Evolutionary conservation across 2,113 vertebrate genomes (phyloP).

Genomic region (Hydrolagus affinis): DNA sequence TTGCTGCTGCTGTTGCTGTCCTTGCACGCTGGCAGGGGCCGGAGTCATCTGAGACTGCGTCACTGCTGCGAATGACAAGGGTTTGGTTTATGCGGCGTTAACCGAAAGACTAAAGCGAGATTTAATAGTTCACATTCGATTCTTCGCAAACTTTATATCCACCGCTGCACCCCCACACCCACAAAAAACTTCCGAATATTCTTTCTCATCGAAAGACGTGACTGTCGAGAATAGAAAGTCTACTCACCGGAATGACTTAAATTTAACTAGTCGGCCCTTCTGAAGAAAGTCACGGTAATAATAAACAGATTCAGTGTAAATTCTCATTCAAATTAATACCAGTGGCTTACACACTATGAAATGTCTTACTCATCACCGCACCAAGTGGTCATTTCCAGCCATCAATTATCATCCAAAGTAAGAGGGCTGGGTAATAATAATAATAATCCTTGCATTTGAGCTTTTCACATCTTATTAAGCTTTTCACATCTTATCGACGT

Average conservation of each 20-base stretch:
- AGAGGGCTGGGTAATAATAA: no score
- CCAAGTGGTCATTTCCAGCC: no score
- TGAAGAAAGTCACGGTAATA: no score
- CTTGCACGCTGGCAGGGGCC: conserved; percentile 65
- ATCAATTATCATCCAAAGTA: no score
- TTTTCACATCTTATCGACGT: no score
- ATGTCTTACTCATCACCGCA: no score
- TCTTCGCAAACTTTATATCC: neutral
- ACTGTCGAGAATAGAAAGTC: neutral
- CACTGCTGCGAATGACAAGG: conserved; percentile 79
- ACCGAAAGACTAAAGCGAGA: conserved; percentile 37
- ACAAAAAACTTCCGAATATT: neutral
- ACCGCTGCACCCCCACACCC: neutral
- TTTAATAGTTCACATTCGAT: conserved; percentile 26
- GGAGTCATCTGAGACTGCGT: conserved; percentile 74
- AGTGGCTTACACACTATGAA: no score
- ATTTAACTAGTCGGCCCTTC: neutral
- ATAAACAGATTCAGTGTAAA: no score
- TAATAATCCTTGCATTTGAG: no score
- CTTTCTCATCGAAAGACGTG: neutral
- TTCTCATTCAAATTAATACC: no score
- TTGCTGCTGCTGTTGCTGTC: conserved; percentile 68
- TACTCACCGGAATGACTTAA: neutral
- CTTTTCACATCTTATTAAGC: no score
- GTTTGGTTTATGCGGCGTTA: conserved; percentile 64